Evolutionary conservation across 2,113 vertebrate species (phyloP), one percentile per base, ranked within the genome.

Genomic region (Lepus timidus): DNA sequence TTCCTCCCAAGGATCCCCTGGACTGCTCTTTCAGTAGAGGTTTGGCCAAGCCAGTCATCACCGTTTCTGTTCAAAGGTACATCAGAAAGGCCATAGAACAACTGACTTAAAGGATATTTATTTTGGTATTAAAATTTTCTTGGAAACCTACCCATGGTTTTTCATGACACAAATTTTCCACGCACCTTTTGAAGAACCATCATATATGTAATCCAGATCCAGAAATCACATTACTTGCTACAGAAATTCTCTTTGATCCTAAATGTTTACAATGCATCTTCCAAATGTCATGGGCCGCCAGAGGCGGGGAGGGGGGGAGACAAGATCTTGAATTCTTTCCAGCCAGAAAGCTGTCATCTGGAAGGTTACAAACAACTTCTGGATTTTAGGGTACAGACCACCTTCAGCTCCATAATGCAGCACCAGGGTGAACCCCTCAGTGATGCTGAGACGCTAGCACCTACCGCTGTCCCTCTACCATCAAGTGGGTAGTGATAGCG

Each of bases 401-500:
- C 51, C 36, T 68, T 93, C 55, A 73, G 25, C 74, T 96, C 58
- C 64, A 17, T 25, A 91, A 93, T 36, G 25, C 31, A 65, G 68
- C n/a, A 79, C 39, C 67, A 78, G 82, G 17, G 58, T 76, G 55
- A 71, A 17, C 33, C 13, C 27, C 64, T 84, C 33, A 49, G 29
- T 88, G 83, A 87, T 16, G 51, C 22, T 64, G 36, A 82, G 44
- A 11, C 13, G 22, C n/a, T 64, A 29, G 44, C 6, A 58, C 19
- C 25, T 51, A 31, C 55, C 27, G 27, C 27, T n/a, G 16, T 29
- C 6, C 29, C 6, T 83, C 62, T 62, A 44, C 16, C 27, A 31
- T 65, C 16, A 49, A 0, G 1, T 31, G 27, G 1, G 33, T 81
- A 20, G 25, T n/a, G 2, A 62, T 22, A 14, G n/a, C 10, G 64